These are phyloP conservation scores for Lysandra bellargus DNA, from an alignment of 2,888 invertebrate species.

Conservation along the genomic window DNA sequence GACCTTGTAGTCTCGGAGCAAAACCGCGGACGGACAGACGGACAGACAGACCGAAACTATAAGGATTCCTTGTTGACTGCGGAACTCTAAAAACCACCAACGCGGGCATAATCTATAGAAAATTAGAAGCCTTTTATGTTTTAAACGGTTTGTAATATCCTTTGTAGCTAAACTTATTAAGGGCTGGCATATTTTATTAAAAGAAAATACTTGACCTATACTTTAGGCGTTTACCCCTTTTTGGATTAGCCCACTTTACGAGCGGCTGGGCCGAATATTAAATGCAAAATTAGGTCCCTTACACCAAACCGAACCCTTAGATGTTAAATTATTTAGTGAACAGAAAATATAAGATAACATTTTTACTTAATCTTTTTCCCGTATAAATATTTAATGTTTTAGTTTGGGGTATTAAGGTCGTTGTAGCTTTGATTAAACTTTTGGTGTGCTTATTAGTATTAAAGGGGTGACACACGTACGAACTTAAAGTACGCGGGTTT, in stretches of 20 bases:
- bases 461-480: no score
- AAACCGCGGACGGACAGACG: no score
- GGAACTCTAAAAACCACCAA: neutral
- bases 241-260: neutral
- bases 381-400: neutral
- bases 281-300: constrained; percentile 1
- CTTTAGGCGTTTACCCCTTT: constrained; percentile 14
- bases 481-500: no score
- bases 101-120: neutral
- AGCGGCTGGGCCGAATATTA: constrained; percentile 19
- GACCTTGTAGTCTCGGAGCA: no score
- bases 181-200: neutral
- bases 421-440: neutral
- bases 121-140: neutral
- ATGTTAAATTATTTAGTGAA: constrained; percentile 6
- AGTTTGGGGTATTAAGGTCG: neutral
- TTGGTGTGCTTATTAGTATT: no score
- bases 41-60: no score
- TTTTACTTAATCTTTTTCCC: neutral
- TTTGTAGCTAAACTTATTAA: neutral
- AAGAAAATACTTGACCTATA: constrained; percentile 18
- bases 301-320: constrained; percentile 7
- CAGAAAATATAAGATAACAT: neutral
- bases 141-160: neutral
- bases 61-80: no score